These are phyloP conservation scores for Strongylocentrotus purpuratus DNA, from an alignment of 35 echinoderm and acorn worm species.

Conservation along the genomic window DNA sequence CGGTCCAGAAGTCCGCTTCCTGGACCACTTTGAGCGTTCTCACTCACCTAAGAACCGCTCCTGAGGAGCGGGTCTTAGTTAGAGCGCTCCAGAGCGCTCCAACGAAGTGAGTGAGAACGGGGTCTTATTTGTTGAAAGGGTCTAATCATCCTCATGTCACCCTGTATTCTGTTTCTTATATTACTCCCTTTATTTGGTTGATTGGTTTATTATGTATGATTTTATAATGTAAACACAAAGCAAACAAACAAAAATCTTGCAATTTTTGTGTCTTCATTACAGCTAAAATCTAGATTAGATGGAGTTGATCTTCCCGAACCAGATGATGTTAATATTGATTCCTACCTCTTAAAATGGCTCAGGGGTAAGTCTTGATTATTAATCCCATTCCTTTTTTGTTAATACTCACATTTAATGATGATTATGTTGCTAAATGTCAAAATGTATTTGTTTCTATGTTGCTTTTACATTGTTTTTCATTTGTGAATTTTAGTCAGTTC, in stretches of 20 bases:
- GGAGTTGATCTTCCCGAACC: neutral
- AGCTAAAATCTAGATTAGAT: neutral
- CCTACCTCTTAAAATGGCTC: constrained; percentile 24
- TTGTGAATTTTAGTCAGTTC: neutral
- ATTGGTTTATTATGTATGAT: too few relatives aligned
- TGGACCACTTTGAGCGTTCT: too few relatives aligned
- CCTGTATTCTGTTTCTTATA: neutral
- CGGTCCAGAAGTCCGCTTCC: too few relatives aligned
- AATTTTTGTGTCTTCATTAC: neutral
- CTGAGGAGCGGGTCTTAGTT: too few relatives aligned
- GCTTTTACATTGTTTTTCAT: neutral
- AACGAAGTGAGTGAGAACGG: too few relatives aligned
- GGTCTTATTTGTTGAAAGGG: too few relatives aligned
- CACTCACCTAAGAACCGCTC: too few relatives aligned
- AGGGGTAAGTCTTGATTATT: neutral
- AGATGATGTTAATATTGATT: neutral
- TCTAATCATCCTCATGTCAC: neutral
- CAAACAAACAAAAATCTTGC: too few relatives aligned
- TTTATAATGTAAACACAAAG: too few relatives aligned
- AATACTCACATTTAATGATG: neutral
- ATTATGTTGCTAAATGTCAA: neutral
- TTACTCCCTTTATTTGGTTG: too few relatives aligned
- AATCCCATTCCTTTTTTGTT: neutral
- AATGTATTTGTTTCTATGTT: neutral
- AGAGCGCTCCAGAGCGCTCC: too few relatives aligned